Evolutionary conservation across 2,888 invertebrate species (phyloP), one percentile per base, ranked within the genome.

Genomic region (Lagria hirta): DNA sequence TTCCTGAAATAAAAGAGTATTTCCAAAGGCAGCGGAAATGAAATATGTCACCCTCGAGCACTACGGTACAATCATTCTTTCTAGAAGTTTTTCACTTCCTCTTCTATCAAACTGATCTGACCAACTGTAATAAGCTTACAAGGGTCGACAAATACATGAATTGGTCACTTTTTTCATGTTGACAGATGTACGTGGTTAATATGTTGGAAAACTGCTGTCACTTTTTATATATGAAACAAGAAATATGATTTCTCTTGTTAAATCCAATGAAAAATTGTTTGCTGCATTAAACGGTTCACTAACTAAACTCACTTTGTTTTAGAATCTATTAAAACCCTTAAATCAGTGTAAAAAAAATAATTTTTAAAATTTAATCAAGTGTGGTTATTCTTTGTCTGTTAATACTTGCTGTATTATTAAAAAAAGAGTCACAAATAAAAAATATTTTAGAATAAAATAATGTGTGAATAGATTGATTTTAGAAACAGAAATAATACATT

Each of bases 101-200:
- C n/a, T n/a, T n/a, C n/a, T n/a, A n/a, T n/a, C n/a, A n/a, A n/a
- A n/a, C n/a, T n/a, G n/a, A n/a, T n/a, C 27, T 26, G 45, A 12
- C 11, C 29, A 24, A 46, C 40, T 47, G 37, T 47, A 48, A 43
- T 48, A 43, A 55, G 57, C 59, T 58, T 56, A 62, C 60, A 58
- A 57, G 64, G 65, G 66, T 65, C 64, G 66, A 68, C 66, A 67
- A 66, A 67, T 65, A 62, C 64, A 61, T 57, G 64, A 64, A 66
- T 66, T 65, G 62, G 60, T 64, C 60, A 64, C 61, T 64, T 65
- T 69, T 68, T 68, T 59, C 57, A 49, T 57, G 67, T 67, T 66
- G 69, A 70, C 69, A 69, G 68, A 69, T 69, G 69, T 69, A 69
- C 66, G 69, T 68, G 69, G 68, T 68, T 69, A 69, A 70, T 70